A percentile compares a stretch with the other conserved stretches of the same genome.
These are phyloP conservation scores for Clusia tigrina DNA, from an alignment of 2,888 invertebrate genomes.

Conservation along the genomic window DNA sequence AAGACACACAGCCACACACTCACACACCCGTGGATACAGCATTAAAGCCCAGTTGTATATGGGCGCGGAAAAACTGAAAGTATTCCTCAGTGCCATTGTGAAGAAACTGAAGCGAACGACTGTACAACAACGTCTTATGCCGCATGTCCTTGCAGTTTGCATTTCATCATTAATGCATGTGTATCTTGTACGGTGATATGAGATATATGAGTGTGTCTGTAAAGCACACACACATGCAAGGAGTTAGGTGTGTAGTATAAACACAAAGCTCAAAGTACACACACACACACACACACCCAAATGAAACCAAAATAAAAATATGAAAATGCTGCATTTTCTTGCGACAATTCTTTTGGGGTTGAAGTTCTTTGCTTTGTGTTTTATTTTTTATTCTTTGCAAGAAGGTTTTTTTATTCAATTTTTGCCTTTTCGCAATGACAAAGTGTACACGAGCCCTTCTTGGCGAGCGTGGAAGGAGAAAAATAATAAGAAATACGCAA, in stretches of 20 bases:
- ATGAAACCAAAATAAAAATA: slow-evolving; percentile 3
- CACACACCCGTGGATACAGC: no score
- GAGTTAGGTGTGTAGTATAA: neutral
- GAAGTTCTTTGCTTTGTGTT: no score
- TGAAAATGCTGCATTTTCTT: slow-evolving; percentile 12
- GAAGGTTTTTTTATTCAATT: neutral
- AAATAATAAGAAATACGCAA: neutral
- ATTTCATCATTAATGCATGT: slow-evolving; percentile 21
- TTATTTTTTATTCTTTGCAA: slow-evolving; percentile 15
- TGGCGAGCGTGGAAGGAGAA: neutral
- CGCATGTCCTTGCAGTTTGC: slow-evolving; percentile 19
- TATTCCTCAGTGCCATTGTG: neutral
- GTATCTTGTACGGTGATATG: neutral
- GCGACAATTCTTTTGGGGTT: slow-evolving; percentile 28
- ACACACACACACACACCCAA: neutral
- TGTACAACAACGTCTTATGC: neutral
- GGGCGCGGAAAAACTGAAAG: neutral
- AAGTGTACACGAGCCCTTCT: no score
- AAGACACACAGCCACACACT: no score
- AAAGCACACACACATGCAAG: neutral
- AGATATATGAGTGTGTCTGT: neutral
- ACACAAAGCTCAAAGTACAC: slow-evolving; percentile 1
- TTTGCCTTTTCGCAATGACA: neutral
- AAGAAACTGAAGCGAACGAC: neutral
- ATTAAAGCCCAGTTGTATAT: neutral